Conservation (phyloP, 2,113 vertebrate species). For the Strix aluco region DNA sequence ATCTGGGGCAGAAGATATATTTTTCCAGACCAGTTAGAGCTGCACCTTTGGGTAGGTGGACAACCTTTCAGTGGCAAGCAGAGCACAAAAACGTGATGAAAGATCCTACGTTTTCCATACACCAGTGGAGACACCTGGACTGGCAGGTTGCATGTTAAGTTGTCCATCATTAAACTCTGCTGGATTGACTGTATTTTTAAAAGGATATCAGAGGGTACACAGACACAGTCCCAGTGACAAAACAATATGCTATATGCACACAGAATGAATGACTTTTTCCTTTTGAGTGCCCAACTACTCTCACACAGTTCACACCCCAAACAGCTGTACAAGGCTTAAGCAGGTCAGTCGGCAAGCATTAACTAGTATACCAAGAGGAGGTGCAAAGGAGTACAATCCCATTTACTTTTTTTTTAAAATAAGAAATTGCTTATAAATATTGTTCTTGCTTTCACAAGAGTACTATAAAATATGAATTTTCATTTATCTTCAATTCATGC, state of each 20-base stretch:
- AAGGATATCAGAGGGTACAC: not conserved
- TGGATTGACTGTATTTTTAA: not conserved
- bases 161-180: not conserved
- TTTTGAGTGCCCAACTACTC: not conserved
- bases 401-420: not conserved
- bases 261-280: not conserved
- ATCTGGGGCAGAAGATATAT: not conserved
- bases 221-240: not conserved
- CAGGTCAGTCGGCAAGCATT: not conserved
- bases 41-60: not conserved
- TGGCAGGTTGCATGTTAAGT: fast-evolving
- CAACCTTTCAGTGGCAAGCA: not conserved
- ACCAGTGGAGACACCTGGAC: not conserved
- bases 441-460: not conserved
- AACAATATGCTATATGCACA: fast-evolving
- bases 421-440: not conserved
- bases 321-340: fast-evolving
- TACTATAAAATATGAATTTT: not conserved
- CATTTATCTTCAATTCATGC: not conserved
- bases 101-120: not conserved
- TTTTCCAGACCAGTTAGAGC: not conserved
- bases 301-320: not conserved
- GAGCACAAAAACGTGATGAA: not conserved
- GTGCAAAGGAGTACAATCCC: not conserved
- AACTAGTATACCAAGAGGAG: not conserved